These are phyloP conservation scores for Theodoxus fluviatilis DNA, from an alignment of 2,888 invertebrate species.

Conservation along the genomic window DNA sequence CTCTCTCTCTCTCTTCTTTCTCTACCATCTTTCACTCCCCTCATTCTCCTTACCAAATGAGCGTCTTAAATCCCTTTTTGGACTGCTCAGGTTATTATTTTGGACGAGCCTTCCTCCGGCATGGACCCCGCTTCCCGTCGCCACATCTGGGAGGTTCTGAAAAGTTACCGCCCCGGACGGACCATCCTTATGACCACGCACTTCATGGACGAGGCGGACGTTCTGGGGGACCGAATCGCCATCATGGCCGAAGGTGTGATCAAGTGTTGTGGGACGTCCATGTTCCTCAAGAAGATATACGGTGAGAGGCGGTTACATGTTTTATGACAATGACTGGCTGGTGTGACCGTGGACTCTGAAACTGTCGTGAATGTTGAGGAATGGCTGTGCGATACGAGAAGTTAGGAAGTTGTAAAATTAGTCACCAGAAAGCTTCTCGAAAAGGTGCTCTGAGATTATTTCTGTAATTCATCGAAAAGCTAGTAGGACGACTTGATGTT, in stretches of 20 bases:
- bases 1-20: too few species aligned
- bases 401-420: too few species aligned
- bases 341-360: too few species aligned
- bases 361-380: too few species aligned
- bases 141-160: constrained; percentile 78
- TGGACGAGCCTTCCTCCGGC: constrained; percentile 69
- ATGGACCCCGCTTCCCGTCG: constrained; percentile 71
- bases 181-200: constrained; percentile 79
- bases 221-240: constrained; percentile 84
- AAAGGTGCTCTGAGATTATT: too few species aligned
- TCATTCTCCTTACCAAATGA: neutral
- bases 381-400: too few species aligned
- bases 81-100: constrained; percentile 63
- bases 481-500: too few species aligned
- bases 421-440: too few species aligned
- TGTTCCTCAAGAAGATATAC: constrained; percentile 79
- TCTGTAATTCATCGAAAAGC: too few species aligned
- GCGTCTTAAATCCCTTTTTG: neutral
- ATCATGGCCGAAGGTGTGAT: constrained; percentile 83
- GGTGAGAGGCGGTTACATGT: constrained; percentile 70
- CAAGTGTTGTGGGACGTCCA: constrained; percentile 80
- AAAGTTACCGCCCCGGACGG: constrained; percentile 71
- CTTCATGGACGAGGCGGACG: constrained; percentile 90
- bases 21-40: too few species aligned
- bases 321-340: too few species aligned